Base-by-base conservation (phyloP, 1,140 invertebrate species). In the Orchestia grillus region DNA sequence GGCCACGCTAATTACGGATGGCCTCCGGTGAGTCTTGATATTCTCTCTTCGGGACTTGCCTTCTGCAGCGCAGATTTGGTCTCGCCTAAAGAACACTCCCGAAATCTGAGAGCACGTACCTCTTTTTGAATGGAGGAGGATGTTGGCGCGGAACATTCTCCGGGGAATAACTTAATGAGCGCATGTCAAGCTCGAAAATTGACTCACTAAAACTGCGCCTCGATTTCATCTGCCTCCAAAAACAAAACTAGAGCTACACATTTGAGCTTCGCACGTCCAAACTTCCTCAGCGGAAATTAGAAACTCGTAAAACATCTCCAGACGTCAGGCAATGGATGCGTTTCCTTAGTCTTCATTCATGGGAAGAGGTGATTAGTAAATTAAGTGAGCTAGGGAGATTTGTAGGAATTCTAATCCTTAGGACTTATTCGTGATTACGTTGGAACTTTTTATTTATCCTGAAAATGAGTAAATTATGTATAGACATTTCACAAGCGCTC, bases 1-100 rank as follows among this genome's bases (percentile, higher is more conserved):
- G 44, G 92, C 43, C 92, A 47, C 92, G 92, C 92, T 94, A 94
- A 94, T 94, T 94, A 94, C 92, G 44, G 92, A 94, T 90, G 92
- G 92, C 92, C 92, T 44, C 92, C 92, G 92, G 92, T 94, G 92
- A 94, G 43, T 45, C 88, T 40, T 45, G 92, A 94, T 94, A 94
- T 94, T 94, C 92, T 94, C 92, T 94, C 43, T 94, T 44, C 92
- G 44, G 43, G 92, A 45, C 92, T 45, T 42, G 41, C 44, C 36
- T 45, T 94, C 92, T n/a, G 92, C 88, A 90, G 88, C 88, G 88
- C 42, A 90, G 43, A 90, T 44, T 90, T 90, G 88, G 88, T 41
- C 88, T 44, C 28, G 36, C 62, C 62, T 77, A 77, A 77, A 77
- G 62, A 77, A 77, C 62, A 28, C 62, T 36, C 36, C 62, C 28